Evolutionary conservation across 2,888 invertebrate genomes (phyloP).

Genomic region (Hypolimnas misippus): DNA sequence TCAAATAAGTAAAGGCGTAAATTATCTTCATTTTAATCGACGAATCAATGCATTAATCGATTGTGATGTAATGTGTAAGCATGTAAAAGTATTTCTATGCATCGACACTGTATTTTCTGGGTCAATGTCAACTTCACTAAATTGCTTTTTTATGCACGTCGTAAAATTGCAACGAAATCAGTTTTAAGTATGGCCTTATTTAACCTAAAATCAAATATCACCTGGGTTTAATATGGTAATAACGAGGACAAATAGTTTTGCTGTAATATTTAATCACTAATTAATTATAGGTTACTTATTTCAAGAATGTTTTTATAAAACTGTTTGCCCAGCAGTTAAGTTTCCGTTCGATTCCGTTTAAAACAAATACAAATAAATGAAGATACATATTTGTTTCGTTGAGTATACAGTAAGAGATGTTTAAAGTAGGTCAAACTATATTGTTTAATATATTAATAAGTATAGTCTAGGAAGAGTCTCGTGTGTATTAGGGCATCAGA

Average conservation of each 20-base stretch:
- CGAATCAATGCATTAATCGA: not conserved
- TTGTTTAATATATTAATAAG: not conserved
- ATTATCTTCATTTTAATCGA: too few species aligned
- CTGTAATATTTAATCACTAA: too few species aligned
- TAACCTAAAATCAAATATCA: not conserved
- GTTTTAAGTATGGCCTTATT: constrained; percentile 1
- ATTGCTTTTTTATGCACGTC: constrained; percentile 3
- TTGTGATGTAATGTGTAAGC: not conserved
- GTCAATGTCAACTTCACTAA: constrained; percentile 34
- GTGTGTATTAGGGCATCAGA: not conserved
- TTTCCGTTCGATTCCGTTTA: not conserved
- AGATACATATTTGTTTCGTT: not conserved
- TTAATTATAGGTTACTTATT: not conserved
- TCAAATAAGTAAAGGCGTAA: too few species aligned
- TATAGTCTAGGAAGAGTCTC: not conserved
- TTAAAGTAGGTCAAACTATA: not conserved
- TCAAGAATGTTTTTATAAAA: not conserved
- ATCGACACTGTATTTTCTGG: constrained; percentile 24
- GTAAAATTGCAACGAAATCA: constrained; percentile 4
- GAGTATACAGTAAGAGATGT: not conserved
- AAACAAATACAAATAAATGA: not conserved
- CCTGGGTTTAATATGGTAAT: not conserved
- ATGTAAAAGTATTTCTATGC: constrained; percentile 9
- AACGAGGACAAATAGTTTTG: not conserved
- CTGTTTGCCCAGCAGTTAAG: not conserved